These are phyloP conservation scores for Scaptomyza cyrtandrae DNA, from an alignment of 2,888 invertebrate genomes.

Conservation along the genomic window DNA sequence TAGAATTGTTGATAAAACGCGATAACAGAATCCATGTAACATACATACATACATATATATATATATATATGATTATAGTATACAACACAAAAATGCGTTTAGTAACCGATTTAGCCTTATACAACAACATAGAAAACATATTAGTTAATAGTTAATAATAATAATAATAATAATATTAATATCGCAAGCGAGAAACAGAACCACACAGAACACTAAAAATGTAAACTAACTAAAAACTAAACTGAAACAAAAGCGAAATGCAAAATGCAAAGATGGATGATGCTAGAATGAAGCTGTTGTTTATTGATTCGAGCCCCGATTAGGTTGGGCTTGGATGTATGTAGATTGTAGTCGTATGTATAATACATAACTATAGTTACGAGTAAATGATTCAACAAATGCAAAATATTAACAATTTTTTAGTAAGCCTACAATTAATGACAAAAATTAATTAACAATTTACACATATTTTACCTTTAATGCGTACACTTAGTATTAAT, in stretches of 20 bases:
- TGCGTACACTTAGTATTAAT: conserved; percentile 72
- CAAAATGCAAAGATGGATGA: neutral
- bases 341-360: conserved; percentile 33
- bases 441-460: conserved; percentile 48
- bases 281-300: conserved; percentile 29
- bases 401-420: conserved; percentile 40
- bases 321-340: conserved; percentile 10
- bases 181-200: conserved; percentile 33
- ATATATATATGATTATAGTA: conserved; percentile 4
- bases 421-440: conserved; percentile 56
- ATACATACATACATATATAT: conserved; percentile 27
- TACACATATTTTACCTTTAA: conserved; percentile 68
- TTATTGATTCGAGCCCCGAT: conserved; percentile 30
- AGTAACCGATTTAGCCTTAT: conserved; percentile 57
- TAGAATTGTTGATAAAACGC: conserved; percentile 41
- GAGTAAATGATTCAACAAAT: conserved; percentile 18
- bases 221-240: conserved; percentile 35
- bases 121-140: conserved; percentile 17
- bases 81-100: conserved; percentile 19
- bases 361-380: conserved; percentile 2
- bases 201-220: conserved; percentile 33
- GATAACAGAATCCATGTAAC: conserved; percentile 31
- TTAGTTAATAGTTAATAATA: conserved; percentile 11
- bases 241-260: conserved; percentile 2
- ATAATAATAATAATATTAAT: conserved; percentile 8